These are phyloP conservation scores for Mico argentatus DNA, from an alignment of 2,797 vertebrate genomes.

Conservation along the genomic window DNA sequence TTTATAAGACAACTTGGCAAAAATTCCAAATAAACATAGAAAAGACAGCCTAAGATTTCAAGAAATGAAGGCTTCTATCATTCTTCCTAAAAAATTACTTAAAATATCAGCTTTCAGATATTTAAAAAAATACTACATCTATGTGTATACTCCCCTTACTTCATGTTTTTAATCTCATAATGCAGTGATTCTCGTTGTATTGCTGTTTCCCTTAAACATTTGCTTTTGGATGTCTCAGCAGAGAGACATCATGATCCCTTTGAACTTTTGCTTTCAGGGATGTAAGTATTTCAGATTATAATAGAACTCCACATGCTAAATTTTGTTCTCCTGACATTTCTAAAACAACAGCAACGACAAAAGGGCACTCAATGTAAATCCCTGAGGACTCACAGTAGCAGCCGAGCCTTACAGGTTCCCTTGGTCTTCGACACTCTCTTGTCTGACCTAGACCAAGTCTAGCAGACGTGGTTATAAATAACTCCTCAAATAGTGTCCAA, in stretches of 20 bases:
- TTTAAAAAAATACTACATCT: not conserved
- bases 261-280: not conserved
- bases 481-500: not conserved
- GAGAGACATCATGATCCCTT: not conserved
- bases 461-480: not conserved
- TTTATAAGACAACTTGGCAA: not conserved
- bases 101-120: not conserved
- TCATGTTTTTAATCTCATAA: not conserved
- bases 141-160: not conserved
- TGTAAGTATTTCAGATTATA: not conserved
- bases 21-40: not conserved
- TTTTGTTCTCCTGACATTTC: not conserved
- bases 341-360: not conserved
- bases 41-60: slow-evolving; percentile 10
- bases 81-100: not conserved
- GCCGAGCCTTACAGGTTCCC: too few species aligned
- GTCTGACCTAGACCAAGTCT: not conserved
- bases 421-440: not conserved
- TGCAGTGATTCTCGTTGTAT: not conserved
- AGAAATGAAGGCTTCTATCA: not conserved
- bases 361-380: not conserved
- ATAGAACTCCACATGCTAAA: not conserved
- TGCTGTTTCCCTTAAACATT: not conserved
- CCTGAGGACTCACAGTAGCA: not conserved
- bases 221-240: slow-evolving; percentile 3